Base-by-base conservation (phyloP, 2,888 invertebrate species). In the Pasiphila rectangulata region DNA sequence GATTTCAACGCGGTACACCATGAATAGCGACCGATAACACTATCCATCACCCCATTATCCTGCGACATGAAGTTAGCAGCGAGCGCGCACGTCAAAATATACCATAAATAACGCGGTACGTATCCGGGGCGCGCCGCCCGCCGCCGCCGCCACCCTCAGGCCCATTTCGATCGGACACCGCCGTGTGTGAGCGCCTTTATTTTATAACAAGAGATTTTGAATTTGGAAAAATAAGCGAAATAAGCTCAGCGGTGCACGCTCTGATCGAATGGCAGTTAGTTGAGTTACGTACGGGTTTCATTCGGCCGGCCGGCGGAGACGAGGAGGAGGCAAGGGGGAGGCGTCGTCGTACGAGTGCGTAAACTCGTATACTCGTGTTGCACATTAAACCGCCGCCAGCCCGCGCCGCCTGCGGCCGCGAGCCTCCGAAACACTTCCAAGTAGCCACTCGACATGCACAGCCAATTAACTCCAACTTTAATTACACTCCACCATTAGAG, bases 11-110 rank as follows among this genome's bases (percentile, higher is more conserved):
- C 75, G 67, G 70, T 77, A 75, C 76, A 78, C 80, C 72, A 67
- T 76, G 79, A 80, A 81, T 75, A 79, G 72, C 84, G 73, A 79
- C 83, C 86, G 84, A 86, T 86, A 87, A 85, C 85, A 87, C 82
- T 82, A 86, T 85, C 83, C 85, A 86, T 87, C 87, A 85, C 81
- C 80, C 83, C 78, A 84, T 85, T 83, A 86, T 80, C 73, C 79
- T 69, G 71, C 81, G 75, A 74, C 75, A 66, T 79, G 87, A 87
- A 87, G 87, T 83, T 86, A 75, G 86, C 82, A 70, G 65, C 84
- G 76, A 75, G 67, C 70, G 71, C 63, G 65, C 75, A 88, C 82
- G 88, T 88, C 88, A 88, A 86, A 88, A 86, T 88, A 86, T 76
- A 82, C 79, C 83, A 82, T 85, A 87, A 87, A 88, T 87, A 84